phyloP scores from a whole-genome alignment of 2,113 vertebrate species.

The Miniopterus natalensis region DNA sequence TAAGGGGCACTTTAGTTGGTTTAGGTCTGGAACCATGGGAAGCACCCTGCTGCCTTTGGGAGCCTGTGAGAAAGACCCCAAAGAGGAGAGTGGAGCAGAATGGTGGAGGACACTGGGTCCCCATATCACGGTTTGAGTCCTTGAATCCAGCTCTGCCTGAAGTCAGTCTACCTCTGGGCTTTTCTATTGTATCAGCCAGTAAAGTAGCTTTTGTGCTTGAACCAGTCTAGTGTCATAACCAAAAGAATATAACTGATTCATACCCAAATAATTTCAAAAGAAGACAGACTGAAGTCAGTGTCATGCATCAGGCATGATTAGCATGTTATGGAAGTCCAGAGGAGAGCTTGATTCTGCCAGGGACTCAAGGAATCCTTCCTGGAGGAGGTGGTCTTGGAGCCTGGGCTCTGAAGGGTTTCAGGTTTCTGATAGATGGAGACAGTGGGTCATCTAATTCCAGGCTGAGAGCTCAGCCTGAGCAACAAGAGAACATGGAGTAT shows the following conservation, averaged over 20 bases:
- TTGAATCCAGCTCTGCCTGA: background rate
- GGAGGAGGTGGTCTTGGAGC: background rate
- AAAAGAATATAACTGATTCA: background rate
- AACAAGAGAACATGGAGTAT: background rate
- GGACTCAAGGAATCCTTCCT: background rate
- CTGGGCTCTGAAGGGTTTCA: background rate
- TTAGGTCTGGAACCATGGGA: background rate
- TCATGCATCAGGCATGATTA: accelerated
- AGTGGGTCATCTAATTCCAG: background rate
- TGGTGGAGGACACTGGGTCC: too few species aligned
- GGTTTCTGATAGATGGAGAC: background rate
- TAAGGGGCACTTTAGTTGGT: accelerated
- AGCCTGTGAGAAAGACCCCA: background rate
- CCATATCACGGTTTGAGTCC: background rate
- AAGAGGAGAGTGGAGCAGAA: background rate
- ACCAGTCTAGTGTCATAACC: background rate
- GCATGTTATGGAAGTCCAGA: background rate
- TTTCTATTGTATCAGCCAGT: background rate
- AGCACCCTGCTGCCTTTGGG: background rate
- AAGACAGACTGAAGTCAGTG: background rate
- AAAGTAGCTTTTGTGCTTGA: background rate
- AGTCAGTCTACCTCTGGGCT: background rate
- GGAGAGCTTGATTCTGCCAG: background rate
- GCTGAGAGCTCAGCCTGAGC: background rate
- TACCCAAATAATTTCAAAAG: background rate